phyloP scores from a whole-genome alignment of 2,797 vertebrate species.

The Atherinosoma microstoma region DNA sequence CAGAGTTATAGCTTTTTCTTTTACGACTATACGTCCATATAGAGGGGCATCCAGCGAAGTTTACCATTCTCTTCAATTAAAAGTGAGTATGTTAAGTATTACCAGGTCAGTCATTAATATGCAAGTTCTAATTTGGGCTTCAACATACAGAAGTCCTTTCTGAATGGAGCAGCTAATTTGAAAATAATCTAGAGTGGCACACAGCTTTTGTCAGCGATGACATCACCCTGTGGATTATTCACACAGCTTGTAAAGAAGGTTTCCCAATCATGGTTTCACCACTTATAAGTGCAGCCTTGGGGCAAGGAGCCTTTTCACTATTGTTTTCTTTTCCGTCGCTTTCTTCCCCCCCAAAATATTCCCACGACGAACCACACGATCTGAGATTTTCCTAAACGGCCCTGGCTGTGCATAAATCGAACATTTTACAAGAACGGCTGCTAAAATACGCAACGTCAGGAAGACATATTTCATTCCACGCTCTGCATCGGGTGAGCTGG shows the following conservation, averaged over 20 bases:
- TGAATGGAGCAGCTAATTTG: conserved; percentile 74
- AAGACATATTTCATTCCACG: not conserved
- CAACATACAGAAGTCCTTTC: conserved; percentile 37
- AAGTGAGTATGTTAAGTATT: conserved; percentile 29
- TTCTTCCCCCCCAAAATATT: conserved; percentile 11
- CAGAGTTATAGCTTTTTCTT: not conserved
- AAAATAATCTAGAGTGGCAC: conserved; percentile 74
- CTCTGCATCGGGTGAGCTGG: conserved; percentile 1
- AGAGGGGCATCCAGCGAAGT: not conserved
- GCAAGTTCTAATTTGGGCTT: conserved; percentile 61
- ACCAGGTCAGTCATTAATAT: conserved; percentile 62
- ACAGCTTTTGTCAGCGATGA: conserved; percentile 65
- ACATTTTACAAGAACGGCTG: conserved; percentile 12
- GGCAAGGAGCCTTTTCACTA: conserved; percentile 39
- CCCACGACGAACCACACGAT: conserved; percentile 14
- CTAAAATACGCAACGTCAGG: conserved; percentile 18
- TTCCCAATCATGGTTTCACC: conserved; percentile 52
- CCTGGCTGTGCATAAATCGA: not conserved
- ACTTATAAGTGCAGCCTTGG: conserved; percentile 46
- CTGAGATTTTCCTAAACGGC: conserved; percentile 14
- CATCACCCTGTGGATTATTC: conserved; percentile 67
- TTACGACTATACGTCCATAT: not conserved
- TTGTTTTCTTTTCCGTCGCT: conserved; percentile 21
- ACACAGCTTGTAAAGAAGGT: conserved; percentile 46
- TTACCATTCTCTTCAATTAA: conserved; percentile 9